phyloP scores from a whole-genome alignment of 2,888 invertebrate species.

The Coelopa pilipes region DNA sequence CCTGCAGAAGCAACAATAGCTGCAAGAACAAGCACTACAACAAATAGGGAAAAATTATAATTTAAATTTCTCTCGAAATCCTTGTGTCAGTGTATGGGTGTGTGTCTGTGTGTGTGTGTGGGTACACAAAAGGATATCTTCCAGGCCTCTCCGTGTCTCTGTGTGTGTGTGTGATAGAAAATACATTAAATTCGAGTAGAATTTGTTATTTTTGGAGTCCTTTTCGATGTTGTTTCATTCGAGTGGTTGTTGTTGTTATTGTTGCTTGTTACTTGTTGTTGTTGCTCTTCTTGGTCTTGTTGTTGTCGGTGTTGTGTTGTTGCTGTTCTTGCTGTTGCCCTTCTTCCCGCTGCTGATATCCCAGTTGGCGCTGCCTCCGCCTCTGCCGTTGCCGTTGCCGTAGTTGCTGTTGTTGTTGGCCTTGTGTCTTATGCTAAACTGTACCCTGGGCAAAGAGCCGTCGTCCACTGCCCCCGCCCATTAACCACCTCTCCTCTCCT shows the following conservation, averaged over 20 bases:
- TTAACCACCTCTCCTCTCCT: not conserved
- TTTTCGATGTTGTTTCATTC: constrained; percentile 45
- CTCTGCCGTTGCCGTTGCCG: not conserved
- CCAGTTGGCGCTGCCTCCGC: not conserved
- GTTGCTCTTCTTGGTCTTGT: not conserved
- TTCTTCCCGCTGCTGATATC: not conserved
- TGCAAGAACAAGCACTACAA: not conserved
- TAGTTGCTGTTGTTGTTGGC: not conserved
- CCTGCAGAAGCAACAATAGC: constrained; percentile 10
- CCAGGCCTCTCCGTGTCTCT: not conserved
- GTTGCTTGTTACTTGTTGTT: no score
- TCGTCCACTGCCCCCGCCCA: not conserved
- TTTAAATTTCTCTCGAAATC: constrained; percentile 45
- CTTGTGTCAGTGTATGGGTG: constrained; percentile 27
- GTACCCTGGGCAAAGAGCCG: constrained; percentile 32
- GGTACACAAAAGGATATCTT: not conserved
- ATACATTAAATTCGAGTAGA: constrained; percentile 62
- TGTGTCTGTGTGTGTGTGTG: constrained; percentile 29
- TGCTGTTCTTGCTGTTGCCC: not conserved
- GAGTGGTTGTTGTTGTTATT: no score
- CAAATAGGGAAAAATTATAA: constrained; percentile 43
- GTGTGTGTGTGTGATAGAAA: constrained; percentile 52
- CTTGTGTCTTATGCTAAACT: constrained; percentile 55
- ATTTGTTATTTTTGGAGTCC: constrained; percentile 45
- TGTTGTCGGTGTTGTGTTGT: no score